These are phyloP conservation scores for Scophthalmus maximus DNA, from an alignment of 2,113 vertebrate genomes.

Conservation along the genomic window DNA sequence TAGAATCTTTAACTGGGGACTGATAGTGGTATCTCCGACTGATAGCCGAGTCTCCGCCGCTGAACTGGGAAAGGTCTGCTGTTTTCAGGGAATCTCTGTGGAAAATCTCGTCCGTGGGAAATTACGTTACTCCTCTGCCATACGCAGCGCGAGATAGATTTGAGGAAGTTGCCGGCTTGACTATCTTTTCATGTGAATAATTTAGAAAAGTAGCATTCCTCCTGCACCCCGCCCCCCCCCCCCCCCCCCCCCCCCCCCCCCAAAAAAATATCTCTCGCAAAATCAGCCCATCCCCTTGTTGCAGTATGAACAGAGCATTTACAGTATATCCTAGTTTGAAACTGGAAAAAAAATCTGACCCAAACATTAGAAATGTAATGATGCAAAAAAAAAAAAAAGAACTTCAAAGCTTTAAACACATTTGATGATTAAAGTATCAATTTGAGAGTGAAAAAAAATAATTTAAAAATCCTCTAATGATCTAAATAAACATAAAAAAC, in stretches of 20 bases:
- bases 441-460: constrained; percentile 57
- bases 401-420: constrained; percentile 31
- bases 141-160: constrained; percentile 51
- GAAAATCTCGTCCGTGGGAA: constrained; percentile 68
- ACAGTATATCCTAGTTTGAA: background rate
- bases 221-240: too few species aligned
- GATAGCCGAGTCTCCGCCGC: constrained; percentile 61
- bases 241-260: too few species aligned
- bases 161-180: constrained; percentile 61
- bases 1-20: constrained; percentile 62
- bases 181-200: constrained; percentile 73
- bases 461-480: constrained; percentile 49
- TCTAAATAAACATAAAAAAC: constrained; percentile 66
- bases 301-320: constrained; percentile 17
- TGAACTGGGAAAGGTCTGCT: constrained; percentile 55
- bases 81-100: constrained; percentile 60
- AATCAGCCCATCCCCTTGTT: background rate
- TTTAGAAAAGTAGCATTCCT: constrained; percentile 38
- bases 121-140: constrained; percentile 65
- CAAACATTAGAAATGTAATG: background rate
- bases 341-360: background rate
- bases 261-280: background rate
- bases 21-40: constrained; percentile 66
- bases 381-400: too few species aligned
- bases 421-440: constrained; percentile 45